Evolutionary conservation across 2,113 vertebrate species (phyloP), one percentile per base, ranked within the genome.

Genomic region (Enhydra lutris): DNA sequence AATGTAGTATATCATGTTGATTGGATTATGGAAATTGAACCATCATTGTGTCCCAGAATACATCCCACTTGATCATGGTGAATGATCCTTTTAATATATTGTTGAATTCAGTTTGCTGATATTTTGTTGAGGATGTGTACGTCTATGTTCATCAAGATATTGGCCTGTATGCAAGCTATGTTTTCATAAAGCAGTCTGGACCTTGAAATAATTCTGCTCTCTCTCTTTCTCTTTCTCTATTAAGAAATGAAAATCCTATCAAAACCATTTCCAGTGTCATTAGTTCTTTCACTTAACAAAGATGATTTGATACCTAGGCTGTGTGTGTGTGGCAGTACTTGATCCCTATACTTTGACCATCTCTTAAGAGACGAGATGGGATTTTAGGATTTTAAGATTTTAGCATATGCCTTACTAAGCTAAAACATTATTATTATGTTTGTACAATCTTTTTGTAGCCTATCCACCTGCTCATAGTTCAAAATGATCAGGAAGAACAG

Each of bases 241-340:
- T 86, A 92, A 94, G 59, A 94, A 94, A 80, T 82, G 36, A 87
- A 71, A 90, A 89, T 87, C 50, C 20, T 12, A 39, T 59, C 74
- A 95, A 90, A 94, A 13, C 17, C 34, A 74, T 86, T 89, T 95
- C 20, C 0, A 83, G 1, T 79, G 24, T 52, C 81, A 90, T 73
- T 92, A 12, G 82, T 42, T 92, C 34, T 57, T 89, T 94, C 10
- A 76, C 26, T 92, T 67, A 92, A 86, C 17, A 61, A 73, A 42
- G 14, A 52, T 67, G 14, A 86, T 65, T 90, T 88, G n/a, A 69
- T 34, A 26, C 20, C 50, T 63, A 50, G 47, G n/a, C 47, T 50
- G 10, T 36, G 0, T 82, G 65, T 45, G 0, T 83, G 23, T 24
- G n/a, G 18, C 79, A 23, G 8, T 74, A 23, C 42, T 79, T 91